A percentile compares a stretch with the other conserved stretches of the same genome.
phyloP scores from a whole-genome alignment of 2,113 vertebrate genomes.

The Dromas ardeola region DNA sequence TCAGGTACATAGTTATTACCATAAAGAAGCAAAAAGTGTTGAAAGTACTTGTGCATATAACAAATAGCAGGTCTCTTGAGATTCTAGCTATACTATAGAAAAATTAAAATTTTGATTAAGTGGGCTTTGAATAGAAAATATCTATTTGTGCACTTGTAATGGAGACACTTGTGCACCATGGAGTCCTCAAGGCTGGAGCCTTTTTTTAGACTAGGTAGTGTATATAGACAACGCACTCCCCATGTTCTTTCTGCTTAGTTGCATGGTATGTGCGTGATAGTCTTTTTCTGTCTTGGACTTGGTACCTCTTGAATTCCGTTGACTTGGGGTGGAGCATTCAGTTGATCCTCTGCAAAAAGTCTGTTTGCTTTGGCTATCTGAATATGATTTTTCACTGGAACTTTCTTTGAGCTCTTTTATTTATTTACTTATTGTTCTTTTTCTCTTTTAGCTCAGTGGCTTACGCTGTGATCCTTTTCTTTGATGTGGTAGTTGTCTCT shows the following conservation, averaged over 20 bases:
- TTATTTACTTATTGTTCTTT: background rate
- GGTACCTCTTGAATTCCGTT: background rate
- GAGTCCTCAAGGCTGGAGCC: background rate
- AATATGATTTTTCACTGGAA: background rate
- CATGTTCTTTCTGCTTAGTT: background rate
- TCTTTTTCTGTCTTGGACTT: background rate
- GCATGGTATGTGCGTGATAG: accelerated
- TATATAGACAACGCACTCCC: background rate
- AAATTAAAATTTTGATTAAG: background rate
- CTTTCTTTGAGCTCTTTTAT: background rate
- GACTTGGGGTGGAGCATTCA: background rate
- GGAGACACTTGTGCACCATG: background rate
- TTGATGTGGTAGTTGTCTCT: background rate
- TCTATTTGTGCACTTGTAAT: background rate
- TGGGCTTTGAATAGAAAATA: background rate
- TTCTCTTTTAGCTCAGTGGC: background rate
- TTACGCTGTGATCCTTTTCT: background rate
- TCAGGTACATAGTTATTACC: background rate
- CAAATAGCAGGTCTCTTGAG: background rate
- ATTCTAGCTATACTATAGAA: background rate
- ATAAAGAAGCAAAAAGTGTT: background rate
- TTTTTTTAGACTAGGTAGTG: background rate
- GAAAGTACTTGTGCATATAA: background rate
- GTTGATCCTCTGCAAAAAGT: background rate
- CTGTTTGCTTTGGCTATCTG: background rate